These are phyloP conservation scores for Erpornis zantholeuca DNA, from an alignment of 2,113 vertebrate species.

Conservation along the genomic window DNA sequence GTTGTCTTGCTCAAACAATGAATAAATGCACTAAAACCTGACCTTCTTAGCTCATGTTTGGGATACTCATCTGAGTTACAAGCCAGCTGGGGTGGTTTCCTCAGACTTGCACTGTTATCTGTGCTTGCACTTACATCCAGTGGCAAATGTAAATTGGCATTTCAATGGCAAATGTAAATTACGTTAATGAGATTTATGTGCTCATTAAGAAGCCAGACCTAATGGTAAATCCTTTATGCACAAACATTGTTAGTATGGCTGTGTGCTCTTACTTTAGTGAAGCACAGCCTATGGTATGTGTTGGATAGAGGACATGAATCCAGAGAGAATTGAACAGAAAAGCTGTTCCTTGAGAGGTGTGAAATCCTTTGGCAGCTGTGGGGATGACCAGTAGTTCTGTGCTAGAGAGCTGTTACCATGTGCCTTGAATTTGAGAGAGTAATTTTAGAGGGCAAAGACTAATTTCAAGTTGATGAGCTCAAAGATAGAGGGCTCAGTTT, in stretches of 20 bases:
- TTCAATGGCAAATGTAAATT: neutral
- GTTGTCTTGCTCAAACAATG: neutral
- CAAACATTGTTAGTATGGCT: neutral
- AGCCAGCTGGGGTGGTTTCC: neutral
- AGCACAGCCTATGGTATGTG: neutral
- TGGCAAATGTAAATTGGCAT: neutral
- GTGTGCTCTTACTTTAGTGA: neutral
- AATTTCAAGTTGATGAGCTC: neutral
- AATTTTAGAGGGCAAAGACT: neutral
- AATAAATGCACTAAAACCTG: neutral
- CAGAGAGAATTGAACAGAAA: neutral
- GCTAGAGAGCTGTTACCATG: neutral
- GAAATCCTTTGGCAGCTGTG: neutral
- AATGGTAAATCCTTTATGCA: neutral
- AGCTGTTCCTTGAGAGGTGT: neutral
- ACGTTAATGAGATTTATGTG: fast-evolving
- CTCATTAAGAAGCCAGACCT: neutral
- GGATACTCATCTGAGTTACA: neutral
- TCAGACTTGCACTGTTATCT: neutral
- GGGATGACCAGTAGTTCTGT: neutral
- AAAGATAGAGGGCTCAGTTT: neutral
- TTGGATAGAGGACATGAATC: neutral
- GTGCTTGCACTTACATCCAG: neutral
- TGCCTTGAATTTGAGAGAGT: neutral
- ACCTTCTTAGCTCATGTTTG: neutral